A percentile compares a stretch with the other conserved stretches of the same genome.
phyloP scores from a whole-genome alignment of 2,888 invertebrate species.

The Drosophila koepferae region DNA sequence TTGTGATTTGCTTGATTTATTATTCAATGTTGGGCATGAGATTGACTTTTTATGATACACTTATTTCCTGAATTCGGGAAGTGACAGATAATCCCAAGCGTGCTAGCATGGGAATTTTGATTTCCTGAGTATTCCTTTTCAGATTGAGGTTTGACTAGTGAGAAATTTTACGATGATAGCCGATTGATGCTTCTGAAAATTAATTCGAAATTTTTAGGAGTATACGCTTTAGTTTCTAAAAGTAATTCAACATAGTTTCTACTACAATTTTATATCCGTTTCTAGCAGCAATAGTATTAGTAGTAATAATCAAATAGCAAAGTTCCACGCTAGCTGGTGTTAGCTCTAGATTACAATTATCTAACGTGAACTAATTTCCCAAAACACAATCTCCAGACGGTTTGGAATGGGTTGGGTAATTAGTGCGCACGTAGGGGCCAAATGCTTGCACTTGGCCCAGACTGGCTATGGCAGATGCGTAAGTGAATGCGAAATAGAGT shows the following conservation, averaged over 20 bases:
- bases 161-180: no score
- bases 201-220: no score
- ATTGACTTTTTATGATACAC: no score
- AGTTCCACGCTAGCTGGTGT: neutral
- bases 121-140: no score
- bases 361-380: neutral
- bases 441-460: conserved; percentile 28
- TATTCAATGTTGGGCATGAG: no score
- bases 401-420: conserved; percentile 32
- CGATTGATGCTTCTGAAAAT: no score
- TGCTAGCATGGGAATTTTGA: no score
- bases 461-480: conserved; percentile 2
- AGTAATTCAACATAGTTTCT: neutral
- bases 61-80: no score
- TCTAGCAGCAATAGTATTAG: neutral
- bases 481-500: conserved; percentile 25
- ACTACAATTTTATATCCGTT: neutral
- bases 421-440: conserved; percentile 37
- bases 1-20: neutral
- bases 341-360: neutral
- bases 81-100: neutral
- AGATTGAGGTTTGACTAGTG: no score
- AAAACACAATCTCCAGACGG: neutral
- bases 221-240: neutral
- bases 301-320: neutral